Percentiles rank a stretch among this genome's conserved stretches.
Evolutionary conservation across 2,113 vertebrate genomes (phyloP).

Genomic region (Indri indri): DNA sequence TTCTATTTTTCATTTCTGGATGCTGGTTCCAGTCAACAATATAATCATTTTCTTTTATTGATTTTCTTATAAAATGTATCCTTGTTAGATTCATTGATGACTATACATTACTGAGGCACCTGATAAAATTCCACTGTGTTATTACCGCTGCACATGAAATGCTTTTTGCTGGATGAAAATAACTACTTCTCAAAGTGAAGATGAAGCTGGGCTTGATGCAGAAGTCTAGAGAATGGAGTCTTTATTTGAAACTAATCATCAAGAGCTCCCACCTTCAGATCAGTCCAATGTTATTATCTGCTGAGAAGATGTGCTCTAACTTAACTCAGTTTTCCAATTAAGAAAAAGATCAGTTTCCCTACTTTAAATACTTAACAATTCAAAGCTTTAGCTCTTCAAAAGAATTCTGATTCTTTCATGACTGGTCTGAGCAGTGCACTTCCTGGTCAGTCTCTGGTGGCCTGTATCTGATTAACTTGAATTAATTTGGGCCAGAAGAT

Average conservation of each 20-base stretch:
- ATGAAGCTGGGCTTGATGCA: slow-evolving; percentile 27
- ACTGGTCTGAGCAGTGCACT: background rate
- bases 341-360: background rate
- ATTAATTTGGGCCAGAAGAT: slow-evolving; percentile 10
- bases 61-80: slow-evolving; percentile 76
- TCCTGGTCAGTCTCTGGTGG: background rate
- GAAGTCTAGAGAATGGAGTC: slow-evolving; percentile 5
- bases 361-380: slow-evolving; percentile 21
- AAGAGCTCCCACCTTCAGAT: background rate
- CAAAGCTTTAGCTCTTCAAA: slow-evolving; percentile 37
- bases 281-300: slow-evolving; percentile 31
- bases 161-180: slow-evolving; percentile 47
- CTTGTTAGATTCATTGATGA: slow-evolving; percentile 78
- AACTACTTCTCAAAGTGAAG: slow-evolving; percentile 21
- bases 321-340: slow-evolving; percentile 13
- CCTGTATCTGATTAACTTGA: background rate
- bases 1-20: slow-evolving; percentile 79
- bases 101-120: slow-evolving; percentile 70
- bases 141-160: slow-evolving; percentile 52
- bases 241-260: slow-evolving; percentile 18
- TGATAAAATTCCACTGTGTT: slow-evolving; percentile 68
- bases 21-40: slow-evolving; percentile 72
- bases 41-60: slow-evolving; percentile 76
- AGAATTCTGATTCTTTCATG: background rate
- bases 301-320: background rate